phyloP scores from a whole-genome alignment of 2,888 invertebrate genomes.

The Clanis bilineata region DNA sequence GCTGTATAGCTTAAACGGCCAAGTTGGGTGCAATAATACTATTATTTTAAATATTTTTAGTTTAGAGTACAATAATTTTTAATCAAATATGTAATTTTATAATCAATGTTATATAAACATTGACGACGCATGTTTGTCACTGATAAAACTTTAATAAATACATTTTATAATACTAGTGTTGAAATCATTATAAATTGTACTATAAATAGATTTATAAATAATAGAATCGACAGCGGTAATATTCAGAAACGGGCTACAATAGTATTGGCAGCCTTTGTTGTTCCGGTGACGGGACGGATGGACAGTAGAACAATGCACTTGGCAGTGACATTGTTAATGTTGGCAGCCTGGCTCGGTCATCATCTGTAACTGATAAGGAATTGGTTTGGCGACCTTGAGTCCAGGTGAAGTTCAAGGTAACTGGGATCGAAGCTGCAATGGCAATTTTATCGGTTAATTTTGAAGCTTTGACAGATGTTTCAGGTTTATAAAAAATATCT shows the following conservation, averaged over 20 bases:
- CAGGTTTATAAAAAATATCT: no score
- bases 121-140: no score
- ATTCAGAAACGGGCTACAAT: conserved; percentile 59
- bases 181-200: background rate
- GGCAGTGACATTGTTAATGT: conserved; percentile 56
- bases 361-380: background rate
- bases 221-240: conserved; percentile 43
- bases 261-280: conserved; percentile 42
- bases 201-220: conserved; percentile 18
- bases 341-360: conserved; percentile 15
- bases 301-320: conserved; percentile 60
- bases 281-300: conserved; percentile 35
- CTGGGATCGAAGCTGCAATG: no score
- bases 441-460: no score
- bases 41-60: no score
- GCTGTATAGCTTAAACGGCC: no score
- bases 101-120: no score
- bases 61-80: no score
- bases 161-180: background rate
- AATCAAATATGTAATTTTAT: no score
- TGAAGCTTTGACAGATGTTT: no score
- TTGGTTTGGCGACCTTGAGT: background rate
- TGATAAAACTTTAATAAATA: no score
- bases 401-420: background rate
- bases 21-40: no score